Conservation (phyloP, 23 tunicate genomes). For the Clavelina lepadiformis region DNA sequence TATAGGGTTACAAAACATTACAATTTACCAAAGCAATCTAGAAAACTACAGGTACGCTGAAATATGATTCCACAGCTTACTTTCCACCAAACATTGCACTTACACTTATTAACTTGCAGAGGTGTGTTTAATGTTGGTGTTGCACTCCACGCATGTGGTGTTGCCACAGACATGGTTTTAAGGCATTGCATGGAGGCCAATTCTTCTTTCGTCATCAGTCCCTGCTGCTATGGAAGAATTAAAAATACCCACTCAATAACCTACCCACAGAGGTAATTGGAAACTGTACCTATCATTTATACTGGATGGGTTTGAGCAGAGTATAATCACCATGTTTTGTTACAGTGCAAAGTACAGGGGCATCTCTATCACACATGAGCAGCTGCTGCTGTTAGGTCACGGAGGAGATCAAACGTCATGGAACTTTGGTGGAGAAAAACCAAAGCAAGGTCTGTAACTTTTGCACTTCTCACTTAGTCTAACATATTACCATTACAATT, state of each 20-base stretch:
- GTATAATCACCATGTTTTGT: neutral
- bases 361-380: conserved; percentile 35
- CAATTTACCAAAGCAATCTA: conserved; percentile 82
- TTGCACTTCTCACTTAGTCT: neutral
- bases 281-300: neutral
- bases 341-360: conserved; percentile 21
- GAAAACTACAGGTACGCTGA: conserved; percentile 44
- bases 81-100: conserved; percentile 1
- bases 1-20: conserved; percentile 48
- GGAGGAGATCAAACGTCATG: conserved; percentile 95
- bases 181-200: conserved; percentile 51
- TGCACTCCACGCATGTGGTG: conserved; percentile 98
- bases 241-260: conserved; percentile 38
- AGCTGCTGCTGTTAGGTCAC: conserved; percentile 69
- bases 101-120: conserved; percentile 13
- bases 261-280: conserved; percentile 79
- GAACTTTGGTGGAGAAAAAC: conserved; percentile 68
- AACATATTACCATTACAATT: neutral
- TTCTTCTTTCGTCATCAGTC: conserved; percentile 83
- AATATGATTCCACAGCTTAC: neutral
- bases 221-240: conserved; percentile 98
- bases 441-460: conserved; percentile 48
- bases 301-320: neutral
- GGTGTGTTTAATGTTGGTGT: conserved; percentile 83
- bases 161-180: conserved; percentile 92